These are phyloP conservation scores for Globicephala melas DNA, from an alignment of 2,113 vertebrate genomes.

Conservation along the genomic window DNA sequence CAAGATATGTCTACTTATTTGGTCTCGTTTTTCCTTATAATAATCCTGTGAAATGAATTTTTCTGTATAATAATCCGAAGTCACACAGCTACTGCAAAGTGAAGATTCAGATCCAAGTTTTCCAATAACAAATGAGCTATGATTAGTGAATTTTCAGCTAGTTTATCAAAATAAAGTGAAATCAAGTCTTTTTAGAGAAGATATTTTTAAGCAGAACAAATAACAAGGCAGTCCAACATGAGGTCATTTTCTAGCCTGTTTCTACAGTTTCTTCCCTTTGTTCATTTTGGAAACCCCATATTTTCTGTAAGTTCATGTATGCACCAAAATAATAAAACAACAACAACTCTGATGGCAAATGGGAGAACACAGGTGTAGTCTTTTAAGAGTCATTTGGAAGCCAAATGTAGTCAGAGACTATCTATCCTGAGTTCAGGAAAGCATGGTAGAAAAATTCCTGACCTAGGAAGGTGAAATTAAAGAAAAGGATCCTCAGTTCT, in stretches of 20 bases:
- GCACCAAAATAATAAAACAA: not conserved
- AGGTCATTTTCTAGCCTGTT: not conserved
- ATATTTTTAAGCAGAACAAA: slow-evolving; percentile 25
- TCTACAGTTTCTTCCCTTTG: not conserved
- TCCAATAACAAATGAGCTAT: not conserved
- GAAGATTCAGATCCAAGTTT: not conserved
- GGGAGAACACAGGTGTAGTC: not conserved
- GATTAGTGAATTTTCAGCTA: not conserved
- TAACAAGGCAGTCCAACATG: not conserved
- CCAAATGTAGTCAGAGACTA: not conserved
- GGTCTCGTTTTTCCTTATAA: not conserved
- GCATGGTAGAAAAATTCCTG: not conserved
- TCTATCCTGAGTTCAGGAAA: not conserved
- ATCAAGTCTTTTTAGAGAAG: not conserved
- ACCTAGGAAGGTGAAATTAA: slow-evolving; percentile 3
- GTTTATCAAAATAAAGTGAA: slow-evolving; percentile 12
- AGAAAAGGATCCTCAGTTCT: not conserved
- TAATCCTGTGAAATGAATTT: slow-evolving; percentile 2
- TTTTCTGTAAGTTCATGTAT: not conserved
- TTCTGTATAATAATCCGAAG: not conserved
- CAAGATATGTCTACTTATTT: not conserved
- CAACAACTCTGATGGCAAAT: not conserved
- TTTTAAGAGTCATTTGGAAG: not conserved
- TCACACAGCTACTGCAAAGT: not conserved
- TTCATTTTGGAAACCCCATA: not conserved